phyloP scores from a whole-genome alignment of 2,113 vertebrate species.

The Odobenus rosmarus region DNA sequence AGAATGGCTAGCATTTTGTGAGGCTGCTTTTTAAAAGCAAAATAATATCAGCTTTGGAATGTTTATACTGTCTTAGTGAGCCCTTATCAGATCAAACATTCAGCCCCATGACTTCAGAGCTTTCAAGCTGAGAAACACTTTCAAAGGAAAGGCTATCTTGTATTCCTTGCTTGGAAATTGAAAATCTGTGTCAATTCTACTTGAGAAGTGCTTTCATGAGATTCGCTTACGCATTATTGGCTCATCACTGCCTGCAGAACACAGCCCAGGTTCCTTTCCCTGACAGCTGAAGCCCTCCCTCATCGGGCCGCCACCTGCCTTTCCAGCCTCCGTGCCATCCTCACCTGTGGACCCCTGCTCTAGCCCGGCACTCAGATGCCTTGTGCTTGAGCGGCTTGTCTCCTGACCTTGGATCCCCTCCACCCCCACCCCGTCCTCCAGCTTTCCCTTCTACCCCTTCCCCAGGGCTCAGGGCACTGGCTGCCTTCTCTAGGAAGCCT shows the following conservation, averaged over 20 bases:
- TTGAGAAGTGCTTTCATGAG: background rate
- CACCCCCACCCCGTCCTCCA: background rate
- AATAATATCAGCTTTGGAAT: background rate
- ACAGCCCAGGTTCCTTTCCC: background rate
- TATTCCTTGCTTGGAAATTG: slow-evolving; percentile 21
- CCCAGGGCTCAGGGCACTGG: background rate
- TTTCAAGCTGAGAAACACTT: slow-evolving; percentile 10
- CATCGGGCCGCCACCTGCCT: background rate
- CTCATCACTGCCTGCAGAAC: background rate
- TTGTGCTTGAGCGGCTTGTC: too few species aligned
- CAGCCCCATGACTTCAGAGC: background rate
- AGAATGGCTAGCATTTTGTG: background rate
- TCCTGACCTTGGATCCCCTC: background rate
- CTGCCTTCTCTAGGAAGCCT: background rate
- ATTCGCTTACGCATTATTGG: background rate
- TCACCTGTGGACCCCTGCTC: fast-evolving
- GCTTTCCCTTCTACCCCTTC: background rate
- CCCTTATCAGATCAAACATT: background rate
- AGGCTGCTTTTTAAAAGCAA: background rate
- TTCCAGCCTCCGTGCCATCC: background rate
- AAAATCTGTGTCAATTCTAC: slow-evolving; percentile 42
- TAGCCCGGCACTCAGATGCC: background rate
- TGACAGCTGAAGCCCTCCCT: background rate
- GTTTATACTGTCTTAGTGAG: background rate
- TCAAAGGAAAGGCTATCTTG: background rate